phyloP scores from a whole-genome alignment of 2,888 invertebrate species.

The Periphyllus acericola region DNA sequence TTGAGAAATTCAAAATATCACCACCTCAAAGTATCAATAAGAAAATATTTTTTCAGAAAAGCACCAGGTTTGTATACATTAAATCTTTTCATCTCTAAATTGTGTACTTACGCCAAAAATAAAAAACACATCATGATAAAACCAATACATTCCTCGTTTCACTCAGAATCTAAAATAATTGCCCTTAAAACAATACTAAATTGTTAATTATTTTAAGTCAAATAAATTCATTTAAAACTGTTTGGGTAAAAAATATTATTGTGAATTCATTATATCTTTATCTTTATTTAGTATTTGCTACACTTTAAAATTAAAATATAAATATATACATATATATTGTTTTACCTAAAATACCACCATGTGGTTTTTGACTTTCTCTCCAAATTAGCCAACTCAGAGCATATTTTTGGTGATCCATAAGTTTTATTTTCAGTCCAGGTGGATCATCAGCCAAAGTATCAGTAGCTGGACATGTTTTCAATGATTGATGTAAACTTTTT shows the following conservation, averaged over 20 bases:
- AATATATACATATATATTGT: constrained; percentile 18
- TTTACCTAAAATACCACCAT: constrained; percentile 86
- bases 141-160: too few species aligned
- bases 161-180: too few species aligned
- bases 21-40: too few species aligned
- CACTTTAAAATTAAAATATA: constrained; percentile 4
- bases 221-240: too few species aligned
- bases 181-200: too few species aligned
- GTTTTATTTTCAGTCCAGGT: constrained; percentile 72
- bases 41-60: too few species aligned
- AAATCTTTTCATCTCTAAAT: too few species aligned
- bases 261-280: not conserved
- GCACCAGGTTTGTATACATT: too few species aligned
- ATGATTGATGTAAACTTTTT: constrained; percentile 77
- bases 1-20: too few species aligned
- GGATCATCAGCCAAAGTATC: constrained; percentile 73
- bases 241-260: not conserved
- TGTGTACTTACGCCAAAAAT: too few species aligned
- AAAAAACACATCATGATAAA: too few species aligned
- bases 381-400: constrained; percentile 89
- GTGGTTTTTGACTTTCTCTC: constrained; percentile 86
- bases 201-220: too few species aligned
- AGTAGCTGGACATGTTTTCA: constrained; percentile 76
- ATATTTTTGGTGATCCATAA: constrained; percentile 87
- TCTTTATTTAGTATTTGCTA: not conserved